phyloP scores from a whole-genome alignment of 2,113 vertebrate genomes.

The Himantopus leucocephalus region DNA sequence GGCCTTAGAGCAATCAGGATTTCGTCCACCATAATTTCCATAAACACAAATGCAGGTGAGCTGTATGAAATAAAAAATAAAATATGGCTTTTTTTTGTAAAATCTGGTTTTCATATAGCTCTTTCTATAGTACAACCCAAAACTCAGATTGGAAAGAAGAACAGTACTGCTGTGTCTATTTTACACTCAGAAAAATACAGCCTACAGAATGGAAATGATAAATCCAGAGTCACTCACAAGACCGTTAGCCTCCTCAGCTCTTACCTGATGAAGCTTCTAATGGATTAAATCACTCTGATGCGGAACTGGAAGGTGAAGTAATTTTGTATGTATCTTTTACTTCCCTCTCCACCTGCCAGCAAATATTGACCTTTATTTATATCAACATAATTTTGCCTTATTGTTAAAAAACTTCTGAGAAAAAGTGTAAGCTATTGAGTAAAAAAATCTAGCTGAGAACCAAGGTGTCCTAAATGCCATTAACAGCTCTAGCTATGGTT shows the following conservation, averaged over 20 bases:
- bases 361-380: not conserved
- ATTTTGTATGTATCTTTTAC: not conserved
- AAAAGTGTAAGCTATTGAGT: not conserved
- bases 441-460: not conserved
- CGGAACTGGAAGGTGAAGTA: not conserved
- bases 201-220: not conserved
- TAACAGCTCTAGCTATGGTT: not conserved
- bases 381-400: not conserved
- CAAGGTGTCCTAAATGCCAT: fast-evolving
- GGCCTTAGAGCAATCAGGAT: not conserved
- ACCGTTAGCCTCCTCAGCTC: not conserved
- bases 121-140: not conserved
- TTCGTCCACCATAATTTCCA: not conserved
- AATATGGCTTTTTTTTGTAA: not conserved
- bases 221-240: not conserved
- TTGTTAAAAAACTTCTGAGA: not conserved
- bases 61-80: not conserved
- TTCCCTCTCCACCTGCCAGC: fast-evolving
- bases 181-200: not conserved
- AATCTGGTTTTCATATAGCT: not conserved
- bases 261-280: not conserved
- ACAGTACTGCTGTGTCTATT: not conserved
- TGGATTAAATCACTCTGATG: not conserved
- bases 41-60: not conserved
- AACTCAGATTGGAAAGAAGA: not conserved